Base-by-base conservation (phyloP, 2,113 vertebrate species). In the Acinonyx jubatus region DNA sequence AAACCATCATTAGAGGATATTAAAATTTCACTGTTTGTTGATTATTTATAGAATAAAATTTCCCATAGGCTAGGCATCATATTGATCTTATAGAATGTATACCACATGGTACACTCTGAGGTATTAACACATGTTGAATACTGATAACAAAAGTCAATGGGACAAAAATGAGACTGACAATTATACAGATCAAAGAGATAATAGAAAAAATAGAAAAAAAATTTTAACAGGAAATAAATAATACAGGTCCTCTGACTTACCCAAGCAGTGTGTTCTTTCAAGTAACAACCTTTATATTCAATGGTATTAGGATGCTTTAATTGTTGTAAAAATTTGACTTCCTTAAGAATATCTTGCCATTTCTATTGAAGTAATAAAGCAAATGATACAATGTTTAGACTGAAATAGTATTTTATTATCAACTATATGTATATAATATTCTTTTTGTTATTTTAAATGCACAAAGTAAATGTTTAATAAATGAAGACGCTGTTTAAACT, bases 281-380 rank as follows among this genome's bases (percentile, higher is more conserved):
- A 98, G 98, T 99, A 99, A 99, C 99, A 99, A 96, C 99, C 99
- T 99, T 99, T 99, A 96, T 99, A 99, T 81, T 99, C 99, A 10
- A 99, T 99, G 81, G 99, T 99, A 99, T 99, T 99, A 86, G 99
- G 99, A 98, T 99, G 99, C 97, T 99, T 99, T 97, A 99, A 99
- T 96, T 99, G 99, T 87, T 99, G 99, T 95, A 99, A 98, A 99
- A 99, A 99, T 97, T 99, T 99, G 94, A 99, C 99, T 99, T 99
- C 99, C 98, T 99, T 99, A 98, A 99, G 99, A 98, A 99, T 99
- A 99, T 99, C 99, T 98, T 99, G 99, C 99, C 99, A 99, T 99
- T 99, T 99, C 99, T 99, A 98, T 94, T 23, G 45, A 89, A 91
- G 89, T 48, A 63, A 94, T 27, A 96, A 78, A 88, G 73, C 21